phyloP scores from a whole-genome alignment of 2,113 vertebrate genomes.

The Motacilla tschutschensis region DNA sequence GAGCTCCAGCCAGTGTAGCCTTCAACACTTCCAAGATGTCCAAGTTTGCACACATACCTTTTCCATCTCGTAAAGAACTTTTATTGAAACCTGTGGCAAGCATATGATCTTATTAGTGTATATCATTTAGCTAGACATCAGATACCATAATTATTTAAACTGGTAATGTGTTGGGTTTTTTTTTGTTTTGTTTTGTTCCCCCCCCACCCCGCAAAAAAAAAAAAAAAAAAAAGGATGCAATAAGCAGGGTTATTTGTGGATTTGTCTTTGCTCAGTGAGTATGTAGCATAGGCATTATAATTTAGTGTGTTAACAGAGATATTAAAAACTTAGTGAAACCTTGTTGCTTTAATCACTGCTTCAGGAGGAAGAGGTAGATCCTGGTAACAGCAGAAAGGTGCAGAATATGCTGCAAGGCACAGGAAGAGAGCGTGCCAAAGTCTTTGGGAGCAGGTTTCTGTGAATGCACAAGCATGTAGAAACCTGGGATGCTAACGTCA shows the following conservation, averaged over 20 bases:
- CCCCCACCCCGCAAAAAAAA: background rate
- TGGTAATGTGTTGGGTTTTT: too few relatives aligned
- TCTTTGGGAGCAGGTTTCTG: background rate
- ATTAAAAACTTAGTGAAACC: background rate
- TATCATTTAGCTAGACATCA: background rate
- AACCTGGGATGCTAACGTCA: background rate
- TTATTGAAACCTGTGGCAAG: background rate
- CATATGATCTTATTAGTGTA: background rate
- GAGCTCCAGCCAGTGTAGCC: background rate
- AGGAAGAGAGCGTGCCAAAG: background rate
- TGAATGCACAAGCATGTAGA: background rate
- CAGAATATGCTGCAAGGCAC: background rate
- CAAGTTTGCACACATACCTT: background rate
- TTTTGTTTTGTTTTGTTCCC: background rate
- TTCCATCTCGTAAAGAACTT: background rate
- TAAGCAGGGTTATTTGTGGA: background rate
- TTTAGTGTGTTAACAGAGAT: background rate
- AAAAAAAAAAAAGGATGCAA: background rate
- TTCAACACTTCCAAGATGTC: background rate
- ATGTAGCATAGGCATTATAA: background rate
- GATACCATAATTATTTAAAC: background rate
- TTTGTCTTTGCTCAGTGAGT: background rate
- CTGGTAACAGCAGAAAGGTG: background rate
- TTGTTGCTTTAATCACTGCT: background rate
- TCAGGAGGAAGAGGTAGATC: background rate